Evolutionary conservation across 1,140 invertebrate species (phyloP).

Genomic region (Conus betulinus): DNA sequence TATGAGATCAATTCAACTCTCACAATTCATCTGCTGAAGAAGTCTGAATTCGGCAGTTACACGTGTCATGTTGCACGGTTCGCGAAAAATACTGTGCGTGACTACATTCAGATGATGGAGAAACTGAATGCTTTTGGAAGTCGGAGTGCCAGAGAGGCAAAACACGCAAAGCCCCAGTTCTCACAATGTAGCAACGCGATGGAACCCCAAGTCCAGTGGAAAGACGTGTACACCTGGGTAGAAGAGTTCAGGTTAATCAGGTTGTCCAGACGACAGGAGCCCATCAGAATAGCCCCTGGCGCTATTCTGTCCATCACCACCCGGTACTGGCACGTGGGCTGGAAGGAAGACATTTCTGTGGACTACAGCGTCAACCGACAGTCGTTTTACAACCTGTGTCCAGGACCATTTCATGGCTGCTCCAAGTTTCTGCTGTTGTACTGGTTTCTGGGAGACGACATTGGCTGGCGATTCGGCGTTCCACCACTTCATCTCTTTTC

Average conservation of each 20-base stretch:
- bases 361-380: constrained; percentile 13
- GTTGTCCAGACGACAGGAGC: background rate
- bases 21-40: background rate
- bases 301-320: constrained; percentile 9
- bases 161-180: background rate
- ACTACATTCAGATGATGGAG: background rate
- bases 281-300: background rate
- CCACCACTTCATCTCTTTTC: background rate
- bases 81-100: background rate
- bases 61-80: background rate
- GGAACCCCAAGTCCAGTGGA: background rate
- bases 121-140: background rate
- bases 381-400: background rate
- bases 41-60: constrained; percentile 1
- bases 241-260: background rate
- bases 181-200: background rate
- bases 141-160: background rate
- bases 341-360: background rate
- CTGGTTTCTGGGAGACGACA: background rate
- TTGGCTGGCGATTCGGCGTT: background rate
- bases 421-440: background rate
- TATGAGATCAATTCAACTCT: constrained; percentile 3
- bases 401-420: background rate
- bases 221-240: background rate
- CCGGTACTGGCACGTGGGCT: background rate